Evolutionary conservation across 2,888 invertebrate genomes (phyloP).

Genomic region (Andricus curvator): DNA sequence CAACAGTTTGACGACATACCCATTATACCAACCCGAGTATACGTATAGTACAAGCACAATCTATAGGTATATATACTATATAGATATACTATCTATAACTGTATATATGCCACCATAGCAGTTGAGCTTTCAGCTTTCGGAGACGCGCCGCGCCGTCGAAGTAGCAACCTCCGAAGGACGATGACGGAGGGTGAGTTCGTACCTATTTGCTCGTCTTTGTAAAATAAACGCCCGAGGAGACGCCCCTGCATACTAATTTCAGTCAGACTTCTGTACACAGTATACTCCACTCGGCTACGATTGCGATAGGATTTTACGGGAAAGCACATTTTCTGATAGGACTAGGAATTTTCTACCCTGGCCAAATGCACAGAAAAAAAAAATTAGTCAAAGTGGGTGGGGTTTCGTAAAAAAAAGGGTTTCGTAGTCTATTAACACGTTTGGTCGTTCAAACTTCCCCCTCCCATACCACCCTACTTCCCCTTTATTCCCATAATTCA

Average conservation of each 20-base stretch:
- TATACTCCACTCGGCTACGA: conserved; percentile 25
- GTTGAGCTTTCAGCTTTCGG: conserved; percentile 42
- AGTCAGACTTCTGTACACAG: conserved; percentile 27
- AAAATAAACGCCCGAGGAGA: conserved; percentile 71
- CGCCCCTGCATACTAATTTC: conserved; percentile 70
- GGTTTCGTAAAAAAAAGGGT: too few relatives aligned
- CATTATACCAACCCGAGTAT: conserved; percentile 64
- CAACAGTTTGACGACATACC: conserved; percentile 75
- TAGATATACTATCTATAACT: conserved; percentile 4
- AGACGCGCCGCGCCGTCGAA: conserved; percentile 49
- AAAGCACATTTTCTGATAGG: too few relatives aligned
- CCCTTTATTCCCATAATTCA: too few relatives aligned
- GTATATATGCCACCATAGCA: conserved; percentile 47
- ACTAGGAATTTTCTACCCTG: too few relatives aligned
- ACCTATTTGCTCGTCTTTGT: conserved; percentile 72
- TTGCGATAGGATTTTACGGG: background rate
- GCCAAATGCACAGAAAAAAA: too few relatives aligned
- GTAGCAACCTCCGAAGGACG: conserved; percentile 51
- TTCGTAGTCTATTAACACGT: too few relatives aligned
- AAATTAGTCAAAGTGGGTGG: too few relatives aligned
- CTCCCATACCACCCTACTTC: too few relatives aligned
- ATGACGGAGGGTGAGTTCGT: conserved; percentile 49
- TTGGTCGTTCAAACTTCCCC: too few relatives aligned
- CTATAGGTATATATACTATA: conserved; percentile 4
- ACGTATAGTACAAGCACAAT: conserved; percentile 17